Base-by-base conservation (phyloP, 1,140 invertebrate genomes). In the Tenebrio molitor region DNA sequence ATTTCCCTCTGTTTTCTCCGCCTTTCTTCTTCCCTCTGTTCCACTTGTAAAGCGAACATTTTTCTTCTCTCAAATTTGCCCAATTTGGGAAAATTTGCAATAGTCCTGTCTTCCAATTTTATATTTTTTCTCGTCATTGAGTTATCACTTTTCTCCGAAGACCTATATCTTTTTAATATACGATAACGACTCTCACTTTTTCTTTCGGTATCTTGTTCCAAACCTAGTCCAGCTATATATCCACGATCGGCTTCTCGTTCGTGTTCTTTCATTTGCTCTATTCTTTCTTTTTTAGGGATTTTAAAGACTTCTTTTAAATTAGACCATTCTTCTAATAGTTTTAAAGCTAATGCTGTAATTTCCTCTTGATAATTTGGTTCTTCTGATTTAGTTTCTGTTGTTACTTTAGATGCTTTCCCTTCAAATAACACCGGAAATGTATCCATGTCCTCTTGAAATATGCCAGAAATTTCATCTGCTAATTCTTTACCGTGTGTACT, bases 271-370 rank as follows among this genome's bases (percentile, higher is more conserved):
- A 96, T 95, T 82, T 95, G 92, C 80, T 96, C 93, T 44, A 96
- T 92, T 46, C 95, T 88, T 79, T 97, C 93, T 77, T 97, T 96
- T 83, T 97, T 97, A 6, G 97, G 97, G 79, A 99, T 99, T 82
- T 94, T 90, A 81, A 97, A 98, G n/a, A 80, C 81, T 85, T 96
- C 94, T 84, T 95, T 95, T 8, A 97, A 85, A 78, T 88, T 89
- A 2, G 89, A 88, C 95, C 95, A 97, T 42, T 89, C 85, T 14
- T 89, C 87, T 36, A 96, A 76, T 14, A 96, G 82, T 76, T 89
- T 88, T 10, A 83, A 84, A 4, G 92, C 91, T 10, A 93, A 80
- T 34, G 89, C 73, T 64, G 53, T 75, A 66, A 73, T 78, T 73
- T 80, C 78, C 41, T 71, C 75, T 65, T 82, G 82, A 15, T 81